Base-by-base conservation (phyloP, 2,797 vertebrate species). In the Limosa lapponica region DNA sequence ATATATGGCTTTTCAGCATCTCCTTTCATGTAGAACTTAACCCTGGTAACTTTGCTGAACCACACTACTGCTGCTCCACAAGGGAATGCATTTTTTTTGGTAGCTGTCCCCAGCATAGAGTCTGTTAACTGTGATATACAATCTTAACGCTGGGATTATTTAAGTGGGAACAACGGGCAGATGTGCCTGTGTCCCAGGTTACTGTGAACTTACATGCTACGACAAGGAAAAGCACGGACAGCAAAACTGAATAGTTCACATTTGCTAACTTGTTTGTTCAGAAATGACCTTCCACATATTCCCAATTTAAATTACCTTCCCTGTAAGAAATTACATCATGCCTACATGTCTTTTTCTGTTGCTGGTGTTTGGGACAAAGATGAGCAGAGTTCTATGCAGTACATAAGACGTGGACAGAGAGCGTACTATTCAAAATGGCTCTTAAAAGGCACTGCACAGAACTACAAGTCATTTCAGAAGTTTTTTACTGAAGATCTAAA, bases 371-470 rank as follows among this genome's bases (percentile, higher is more conserved):
- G 8, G 10, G 49, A 65, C 6, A 27, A 89, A 84, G 46, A 43
- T 34, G 23, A 77, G 22, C n/a, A 46, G 37, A 27, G 6, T 72
- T 65, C 58, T 84, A 1, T 51, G 34, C 18, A 22, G 9, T 43
- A 25, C 24, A 6, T 16, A n/a, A 73, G 55, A 32, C 0, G 0
- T 8, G 54, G 59, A 51, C 10, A 79, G 49, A 37, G 16, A 78
- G 3, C 8, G 37, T 3, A 22, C 20, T 69, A 7, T 46, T 73
- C 54, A 23, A 85, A 88, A 59, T 71, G 0, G 5, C 39, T 73
- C 10, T 85, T 67, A n/a, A 51, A 90, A 77, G 39, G 13, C 62
- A 46, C 25, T 46, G n/a, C 17, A 25, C 4, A 71, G 59, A 86
- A 41, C 44, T 43, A 28, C 32, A 69, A 86, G 34, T 72, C 0